Evolutionary conservation across 2,797 vertebrate genomes (phyloP).

Genomic region (Melanitta fusca): DNA sequence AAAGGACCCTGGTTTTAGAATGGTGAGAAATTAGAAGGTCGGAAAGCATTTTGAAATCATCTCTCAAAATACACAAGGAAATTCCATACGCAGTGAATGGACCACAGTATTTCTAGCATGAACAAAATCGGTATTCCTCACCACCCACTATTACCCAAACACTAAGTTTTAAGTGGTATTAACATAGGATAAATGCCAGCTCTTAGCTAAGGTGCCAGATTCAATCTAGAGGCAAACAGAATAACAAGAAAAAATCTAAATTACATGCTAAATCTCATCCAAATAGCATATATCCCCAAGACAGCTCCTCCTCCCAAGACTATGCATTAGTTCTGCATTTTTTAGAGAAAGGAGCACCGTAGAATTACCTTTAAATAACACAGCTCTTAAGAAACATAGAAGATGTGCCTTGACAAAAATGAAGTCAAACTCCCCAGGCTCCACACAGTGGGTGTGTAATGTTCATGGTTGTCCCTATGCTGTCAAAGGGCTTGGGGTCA

Average conservation of each 20-base stretch:
- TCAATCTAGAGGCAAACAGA: neutral
- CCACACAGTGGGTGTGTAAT: rapidly evolving
- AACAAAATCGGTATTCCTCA: neutral
- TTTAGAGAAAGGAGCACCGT: neutral
- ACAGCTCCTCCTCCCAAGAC: neutral
- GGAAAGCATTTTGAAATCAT: neutral
- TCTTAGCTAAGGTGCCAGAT: neutral
- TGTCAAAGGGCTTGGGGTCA: neutral
- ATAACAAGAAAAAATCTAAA: neutral
- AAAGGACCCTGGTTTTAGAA: neutral
- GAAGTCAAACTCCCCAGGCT: neutral
- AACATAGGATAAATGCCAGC: rapidly evolving
- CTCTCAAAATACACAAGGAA: neutral
- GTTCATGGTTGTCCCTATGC: neutral
- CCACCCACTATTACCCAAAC: too few species aligned
- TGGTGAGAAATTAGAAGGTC: neutral
- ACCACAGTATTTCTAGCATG: neutral
- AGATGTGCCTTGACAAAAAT: neutral
- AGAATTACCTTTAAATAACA: neutral
- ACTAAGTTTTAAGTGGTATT: neutral
- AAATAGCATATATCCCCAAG: neutral
- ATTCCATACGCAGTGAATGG: neutral
- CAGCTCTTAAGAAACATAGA: neutral
- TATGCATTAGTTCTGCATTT: neutral
- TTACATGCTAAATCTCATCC: neutral